These are phyloP conservation scores for Caerostris extrusa DNA, from an alignment of 1,140 invertebrate genomes.

Conservation along the genomic window DNA sequence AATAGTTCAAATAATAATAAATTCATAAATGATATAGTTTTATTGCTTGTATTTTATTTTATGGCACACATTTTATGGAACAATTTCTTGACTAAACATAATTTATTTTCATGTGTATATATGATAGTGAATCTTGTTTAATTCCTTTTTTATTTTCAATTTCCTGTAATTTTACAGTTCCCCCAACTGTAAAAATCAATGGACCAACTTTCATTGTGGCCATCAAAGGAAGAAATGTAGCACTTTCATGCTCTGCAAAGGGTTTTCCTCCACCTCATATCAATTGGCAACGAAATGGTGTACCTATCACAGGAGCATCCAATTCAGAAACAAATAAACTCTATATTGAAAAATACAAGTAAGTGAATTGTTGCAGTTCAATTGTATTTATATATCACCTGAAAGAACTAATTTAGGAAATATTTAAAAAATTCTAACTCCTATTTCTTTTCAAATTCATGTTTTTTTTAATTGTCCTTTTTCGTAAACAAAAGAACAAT, in stretches of 20 bases:
- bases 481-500: not conserved
- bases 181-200: slow-evolving; percentile 58
- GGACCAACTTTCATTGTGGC: slow-evolving; percentile 1
- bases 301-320: slow-evolving; percentile 15
- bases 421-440: not conserved
- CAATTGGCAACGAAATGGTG: slow-evolving; percentile 80
- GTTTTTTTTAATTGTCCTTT: not conserved
- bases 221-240: slow-evolving; percentile 81
- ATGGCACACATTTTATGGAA: too few relatives aligned
- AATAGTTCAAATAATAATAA: too few relatives aligned
- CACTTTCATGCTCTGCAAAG: slow-evolving; percentile 80
- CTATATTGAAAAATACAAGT: slow-evolving; percentile 59
- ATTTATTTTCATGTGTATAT: too few relatives aligned
- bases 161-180: slow-evolving; percentile 63
- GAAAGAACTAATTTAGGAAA: not conserved
- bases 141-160: too few relatives aligned
- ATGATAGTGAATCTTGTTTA: too few relatives aligned
- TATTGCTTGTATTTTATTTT: too few relatives aligned
- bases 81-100: too few relatives aligned
- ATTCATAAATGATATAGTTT: too few relatives aligned
- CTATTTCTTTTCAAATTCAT: not conserved
- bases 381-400: not conserved
- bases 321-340: slow-evolving; percentile 40
- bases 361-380: not conserved
- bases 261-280: slow-evolving; percentile 81